Evolutionary conservation across 37 sponge, comb jelly and placozoan species (phyloP).

Genomic region (Tethya wilhelma): DNA sequence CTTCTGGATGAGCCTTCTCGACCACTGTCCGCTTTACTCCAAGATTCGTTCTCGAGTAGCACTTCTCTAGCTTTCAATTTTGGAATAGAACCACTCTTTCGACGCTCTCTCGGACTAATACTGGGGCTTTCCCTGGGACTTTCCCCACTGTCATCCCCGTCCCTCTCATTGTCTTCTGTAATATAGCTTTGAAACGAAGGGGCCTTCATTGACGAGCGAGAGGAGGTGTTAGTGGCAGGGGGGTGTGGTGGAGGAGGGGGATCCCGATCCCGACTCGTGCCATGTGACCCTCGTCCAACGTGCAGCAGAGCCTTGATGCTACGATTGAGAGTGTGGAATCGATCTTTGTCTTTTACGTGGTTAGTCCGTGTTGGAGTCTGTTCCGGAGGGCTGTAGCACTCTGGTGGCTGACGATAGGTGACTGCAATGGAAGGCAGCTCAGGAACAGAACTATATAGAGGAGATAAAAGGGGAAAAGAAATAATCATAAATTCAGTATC

Average conservation of each 20-base stretch:
- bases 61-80: no score
- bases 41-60: no score
- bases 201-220: background rate
- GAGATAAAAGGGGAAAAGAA: background rate
- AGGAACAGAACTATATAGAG: conserved; percentile 3
- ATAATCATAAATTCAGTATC: background rate
- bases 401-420: conserved; percentile 13
- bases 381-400: background rate
- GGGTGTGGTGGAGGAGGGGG: no score
- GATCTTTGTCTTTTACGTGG: conserved; percentile 2
- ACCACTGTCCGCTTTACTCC: background rate
- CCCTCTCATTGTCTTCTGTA: background rate
- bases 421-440: conserved; percentile 45
- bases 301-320: background rate
- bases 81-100: background rate
- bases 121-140: background rate
- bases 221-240: background rate
- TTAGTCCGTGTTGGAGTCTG: background rate
- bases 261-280: background rate
- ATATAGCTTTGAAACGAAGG: conserved; percentile 1
- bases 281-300: background rate
- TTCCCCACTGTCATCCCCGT: background rate
- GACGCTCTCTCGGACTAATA: background rate
- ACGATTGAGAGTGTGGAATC: conserved; percentile 12
- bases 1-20: background rate